Evolutionary conservation across 2,113 vertebrate species (phyloP), one percentile per base, ranked within the genome.

Genomic region (Carlito syrichta): DNA sequence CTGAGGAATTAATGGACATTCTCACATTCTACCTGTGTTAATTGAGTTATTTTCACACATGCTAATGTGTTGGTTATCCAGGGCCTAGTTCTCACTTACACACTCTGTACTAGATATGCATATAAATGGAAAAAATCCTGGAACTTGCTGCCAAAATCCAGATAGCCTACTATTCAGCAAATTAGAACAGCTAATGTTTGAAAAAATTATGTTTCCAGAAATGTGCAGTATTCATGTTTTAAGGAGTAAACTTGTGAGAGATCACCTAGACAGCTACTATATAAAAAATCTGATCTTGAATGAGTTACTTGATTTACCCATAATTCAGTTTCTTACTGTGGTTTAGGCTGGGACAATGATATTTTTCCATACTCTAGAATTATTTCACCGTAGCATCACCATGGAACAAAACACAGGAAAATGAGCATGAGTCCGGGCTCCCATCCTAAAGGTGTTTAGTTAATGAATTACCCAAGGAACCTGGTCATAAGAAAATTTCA

Each of bases 41-140:
- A 98, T 98, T 97, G 98, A 97, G 97, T 94, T 97, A 96, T 97
- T 97, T 97, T 98, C 97, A 98, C 98, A 97, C 98, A 93, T 98
- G 97, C 93, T 97, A 97, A 97, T 97, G 97, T 97, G 97, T 85
- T 43, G 30, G 97, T 93, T 97, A 97, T 58, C 78, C 83, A 89
- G 79, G 71, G 60, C 94, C 63, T 95, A 91, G 69, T 97, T 97
- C 89, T 94, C 94, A 91, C 96, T 97, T 97, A 96, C 86, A 96
- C 69, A 30, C 95, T 89, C 91, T 81, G 52, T 30, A 68, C 73
- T 97, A 87, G 86, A 95, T 94, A 94, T 97, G 96, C 95, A 97
- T 97, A 91, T 97, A 97, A 97, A 97, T 96, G 69, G 96, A 86
- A 96, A 83, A 97, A 96, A 94, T 94, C 86, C 78, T 84, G 89